Base-by-base conservation (phyloP, 2,888 invertebrate genomes). In the Eudasyphora cyanicolor region DNA sequence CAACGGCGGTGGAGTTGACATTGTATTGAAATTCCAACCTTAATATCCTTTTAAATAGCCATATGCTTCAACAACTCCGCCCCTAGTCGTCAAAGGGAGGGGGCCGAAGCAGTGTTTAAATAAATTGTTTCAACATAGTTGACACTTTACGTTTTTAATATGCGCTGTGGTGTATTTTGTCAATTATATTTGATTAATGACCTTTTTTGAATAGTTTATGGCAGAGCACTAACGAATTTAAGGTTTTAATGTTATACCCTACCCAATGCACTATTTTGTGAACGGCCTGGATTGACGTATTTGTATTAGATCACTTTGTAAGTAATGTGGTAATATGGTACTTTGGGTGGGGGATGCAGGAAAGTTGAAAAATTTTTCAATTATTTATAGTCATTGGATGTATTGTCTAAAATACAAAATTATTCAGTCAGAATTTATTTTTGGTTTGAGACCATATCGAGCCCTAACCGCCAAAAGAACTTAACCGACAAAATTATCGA, bases 101-200 rank as follows among this genome's bases (percentile, higher is more conserved):
- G 62, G 7, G 10, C 21, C 21, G 10, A 14, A 17, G 17, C 17
- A 5, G 5, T 42, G 5, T 49, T 70, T 49, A n/a, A 24, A 49
- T n/a, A 45, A 38, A 19, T 54, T 71, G 35, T 71, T 21, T 54
- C 14, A 57, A 45, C 12, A 71, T 71, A 24, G 32, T 71, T 57
- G 71, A 51, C 70, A 70, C 51, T 51, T 70, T 10, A n/a, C n/a
- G 10, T 70, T 70, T 32, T 38, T 71, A 71, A 54, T 32, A 38
- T 67, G 32, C 8, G 38, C 45, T n/a, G 24, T 49, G 7, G n/a
- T 21, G 17, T 24, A 57, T 73, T 73, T 73, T 57, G 73, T 73
- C 73, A 73, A 60, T 73, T 60, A 73, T 19, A 54, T 73, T 24
- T 73, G 73, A 73, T 73, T 57, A 73, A 73, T 73, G 57, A 49